Evolutionary conservation across 2,113 vertebrate species (phyloP).

Genomic region (Tachysurus fulvidraco): DNA sequence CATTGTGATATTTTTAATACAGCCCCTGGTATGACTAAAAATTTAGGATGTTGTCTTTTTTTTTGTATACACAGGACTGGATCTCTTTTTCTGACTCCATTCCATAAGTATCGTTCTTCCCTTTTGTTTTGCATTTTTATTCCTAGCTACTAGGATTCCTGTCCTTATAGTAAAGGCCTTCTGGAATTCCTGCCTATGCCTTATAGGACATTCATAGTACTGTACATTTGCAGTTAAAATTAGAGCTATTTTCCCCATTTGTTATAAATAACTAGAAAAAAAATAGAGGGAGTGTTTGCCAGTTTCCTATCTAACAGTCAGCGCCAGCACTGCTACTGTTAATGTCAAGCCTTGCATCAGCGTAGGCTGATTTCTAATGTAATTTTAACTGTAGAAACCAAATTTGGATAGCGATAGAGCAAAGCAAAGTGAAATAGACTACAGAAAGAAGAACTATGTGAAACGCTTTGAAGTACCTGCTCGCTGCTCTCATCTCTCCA

Average conservation of each 20-base stretch:
- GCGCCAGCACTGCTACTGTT: not conserved
- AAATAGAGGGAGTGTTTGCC: not conserved
- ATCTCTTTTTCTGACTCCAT: not conserved
- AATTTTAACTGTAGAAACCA: not conserved
- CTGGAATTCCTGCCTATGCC: not conserved
- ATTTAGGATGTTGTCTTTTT: too few relatives aligned
- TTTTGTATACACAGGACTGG: too few relatives aligned
- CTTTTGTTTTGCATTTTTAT: not conserved
- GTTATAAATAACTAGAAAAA: not conserved
- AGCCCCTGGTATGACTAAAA: too few relatives aligned
- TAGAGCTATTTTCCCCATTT: not conserved
- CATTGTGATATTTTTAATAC: too few relatives aligned
- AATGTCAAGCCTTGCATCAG: not conserved
- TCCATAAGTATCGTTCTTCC: not conserved
- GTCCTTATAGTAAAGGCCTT: not conserved
- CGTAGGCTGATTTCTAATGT: not conserved
- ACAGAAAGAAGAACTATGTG: not conserved
- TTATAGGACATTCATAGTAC: not conserved
- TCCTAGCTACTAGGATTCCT: not conserved
- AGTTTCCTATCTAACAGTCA: not conserved
- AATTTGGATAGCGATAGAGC: not conserved
- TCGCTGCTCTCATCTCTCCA: not conserved
- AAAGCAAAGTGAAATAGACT: not conserved
- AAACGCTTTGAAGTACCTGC: not conserved
- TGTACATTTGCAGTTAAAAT: not conserved